Evolutionary conservation across 2,113 vertebrate species (phyloP).

Genomic region (Alethe diademata): DNA sequence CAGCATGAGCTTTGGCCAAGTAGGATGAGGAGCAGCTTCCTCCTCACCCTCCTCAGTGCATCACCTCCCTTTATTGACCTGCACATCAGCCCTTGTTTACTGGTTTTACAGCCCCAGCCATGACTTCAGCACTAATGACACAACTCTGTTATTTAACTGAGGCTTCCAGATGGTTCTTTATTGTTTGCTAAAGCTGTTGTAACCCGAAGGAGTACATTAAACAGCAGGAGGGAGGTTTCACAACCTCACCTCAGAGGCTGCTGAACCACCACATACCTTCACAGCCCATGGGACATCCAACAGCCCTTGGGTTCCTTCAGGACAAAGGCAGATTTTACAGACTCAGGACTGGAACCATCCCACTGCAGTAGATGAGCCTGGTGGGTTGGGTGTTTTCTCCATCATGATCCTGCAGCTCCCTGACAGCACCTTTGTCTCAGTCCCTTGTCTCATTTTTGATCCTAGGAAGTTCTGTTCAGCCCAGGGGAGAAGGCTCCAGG

Average conservation of each 20-base stretch:
- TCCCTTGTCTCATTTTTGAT: not conserved
- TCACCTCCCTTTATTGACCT: not conserved
- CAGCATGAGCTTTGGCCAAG: not conserved
- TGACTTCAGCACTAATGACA: not conserved
- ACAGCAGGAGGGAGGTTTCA: slow-evolving; percentile 59
- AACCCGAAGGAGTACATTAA: slow-evolving; percentile 63
- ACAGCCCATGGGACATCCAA: slow-evolving; percentile 51
- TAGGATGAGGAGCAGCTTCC: not conserved
- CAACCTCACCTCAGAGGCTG: slow-evolving; percentile 59
- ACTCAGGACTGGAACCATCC: not conserved
- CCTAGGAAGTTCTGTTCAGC: not conserved
- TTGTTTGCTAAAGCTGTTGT: slow-evolving; percentile 66
- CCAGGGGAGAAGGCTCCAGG: not conserved
- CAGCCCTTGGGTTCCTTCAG: slow-evolving; percentile 58
- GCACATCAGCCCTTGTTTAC: not conserved
- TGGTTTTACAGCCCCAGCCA: not conserved
- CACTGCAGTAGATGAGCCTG: not conserved
- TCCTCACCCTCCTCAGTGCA: not conserved
- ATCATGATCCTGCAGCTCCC: not conserved
- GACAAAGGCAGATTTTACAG: slow-evolving; percentile 71
- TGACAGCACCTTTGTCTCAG: not conserved
- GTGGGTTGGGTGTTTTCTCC: not conserved
- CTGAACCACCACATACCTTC: slow-evolving; percentile 66
- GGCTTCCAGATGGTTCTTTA: not conserved
- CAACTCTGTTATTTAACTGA: not conserved